Evolutionary conservation across 2,113 vertebrate genomes (phyloP).

Genomic region (pig (Sus scrofa)): DNA sequence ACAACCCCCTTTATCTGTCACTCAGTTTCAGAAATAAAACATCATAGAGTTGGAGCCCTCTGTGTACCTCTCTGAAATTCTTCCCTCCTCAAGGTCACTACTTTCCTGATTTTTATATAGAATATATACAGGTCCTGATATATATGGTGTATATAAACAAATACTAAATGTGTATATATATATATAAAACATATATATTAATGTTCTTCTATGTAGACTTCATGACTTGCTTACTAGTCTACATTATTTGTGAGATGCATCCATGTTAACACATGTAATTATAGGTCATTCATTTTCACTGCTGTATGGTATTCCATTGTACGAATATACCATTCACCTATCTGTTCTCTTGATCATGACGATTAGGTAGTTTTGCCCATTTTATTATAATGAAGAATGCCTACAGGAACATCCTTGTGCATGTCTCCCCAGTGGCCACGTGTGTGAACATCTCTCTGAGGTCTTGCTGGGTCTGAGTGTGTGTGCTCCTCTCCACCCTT

Average conservation of each 20-base stretch:
- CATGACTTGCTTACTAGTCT: neutral
- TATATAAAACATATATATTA: neutral
- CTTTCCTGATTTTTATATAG: neutral
- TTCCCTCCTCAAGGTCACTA: neutral
- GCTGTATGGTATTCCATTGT: neutral
- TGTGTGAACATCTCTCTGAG: neutral
- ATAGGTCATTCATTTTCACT: neutral
- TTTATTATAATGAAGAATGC: neutral
- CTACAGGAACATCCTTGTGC: neutral
- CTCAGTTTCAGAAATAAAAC: slow-evolving; percentile 23
- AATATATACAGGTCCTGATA: neutral
- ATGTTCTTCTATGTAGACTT: neutral
- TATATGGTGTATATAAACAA: too few relatives aligned
- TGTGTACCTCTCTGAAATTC: neutral
- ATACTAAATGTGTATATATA: too few relatives aligned
- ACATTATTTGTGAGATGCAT: neutral
- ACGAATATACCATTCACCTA: neutral
- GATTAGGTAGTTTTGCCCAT: neutral
- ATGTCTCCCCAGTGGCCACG: neutral
- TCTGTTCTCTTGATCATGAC: neutral
- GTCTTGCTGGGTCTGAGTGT: neutral
- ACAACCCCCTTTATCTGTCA: neutral
- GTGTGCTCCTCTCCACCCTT: neutral
- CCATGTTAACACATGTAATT: neutral
- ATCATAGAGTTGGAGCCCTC: neutral